phyloP scores from a whole-genome alignment of 1,140 invertebrate species.

The Lysiphlebus fabarum region DNA sequence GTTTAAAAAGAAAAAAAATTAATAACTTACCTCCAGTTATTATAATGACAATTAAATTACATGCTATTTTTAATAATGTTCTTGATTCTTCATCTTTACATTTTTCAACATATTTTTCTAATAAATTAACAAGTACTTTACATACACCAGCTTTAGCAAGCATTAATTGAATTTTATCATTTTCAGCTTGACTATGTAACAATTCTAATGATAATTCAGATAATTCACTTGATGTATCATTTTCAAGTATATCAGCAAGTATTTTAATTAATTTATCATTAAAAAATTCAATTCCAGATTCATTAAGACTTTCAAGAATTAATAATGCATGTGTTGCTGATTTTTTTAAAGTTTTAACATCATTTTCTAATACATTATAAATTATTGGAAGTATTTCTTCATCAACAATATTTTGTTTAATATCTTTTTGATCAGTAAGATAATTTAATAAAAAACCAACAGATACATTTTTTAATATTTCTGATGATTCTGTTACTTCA shows the following conservation, averaged over 20 bases:
- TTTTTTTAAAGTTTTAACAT: constrained; percentile 52
- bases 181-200: constrained; percentile 70
- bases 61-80: constrained; percentile 75
- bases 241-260: constrained; percentile 38
- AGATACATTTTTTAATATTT: constrained; percentile 54
- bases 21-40: constrained; percentile 73
- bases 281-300: constrained; percentile 55
- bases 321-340: constrained; percentile 67
- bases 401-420: constrained; percentile 62
- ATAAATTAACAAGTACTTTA: constrained; percentile 69
- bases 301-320: constrained; percentile 72
- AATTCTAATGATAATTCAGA: constrained; percentile 74
- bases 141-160: constrained; percentile 73
- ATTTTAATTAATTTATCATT: constrained; percentile 40
- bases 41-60: constrained; percentile 79
- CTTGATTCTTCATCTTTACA: constrained; percentile 67
- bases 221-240: constrained; percentile 58
- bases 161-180: constrained; percentile 70
- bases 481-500: constrained; percentile 34
- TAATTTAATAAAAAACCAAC: constrained; percentile 78
- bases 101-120: constrained; percentile 66
- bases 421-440: constrained; percentile 69
- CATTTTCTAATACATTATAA: constrained; percentile 55
- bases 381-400: constrained; percentile 65
- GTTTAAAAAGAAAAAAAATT: constrained; percentile 16